These are phyloP conservation scores for Pogonocherus hispidulus DNA, from an alignment of 2,888 invertebrate genomes.

Conservation along the genomic window DNA sequence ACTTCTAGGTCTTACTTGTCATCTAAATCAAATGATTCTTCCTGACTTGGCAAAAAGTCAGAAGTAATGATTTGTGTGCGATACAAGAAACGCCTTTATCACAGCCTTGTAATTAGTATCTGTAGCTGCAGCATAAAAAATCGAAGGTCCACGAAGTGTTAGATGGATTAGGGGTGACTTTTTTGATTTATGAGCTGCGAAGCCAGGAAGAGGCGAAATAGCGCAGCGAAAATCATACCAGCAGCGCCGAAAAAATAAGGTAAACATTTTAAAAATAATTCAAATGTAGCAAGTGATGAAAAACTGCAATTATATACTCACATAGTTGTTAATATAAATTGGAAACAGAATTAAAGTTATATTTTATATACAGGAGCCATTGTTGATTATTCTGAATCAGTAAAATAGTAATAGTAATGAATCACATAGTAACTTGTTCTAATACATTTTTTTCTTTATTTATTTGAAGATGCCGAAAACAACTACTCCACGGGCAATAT, in stretches of 20 bases:
- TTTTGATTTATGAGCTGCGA: slow-evolving; percentile 67
- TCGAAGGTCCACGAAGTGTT: slow-evolving; percentile 61
- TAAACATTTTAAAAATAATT: neutral
- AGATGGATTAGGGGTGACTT: slow-evolving; percentile 65
- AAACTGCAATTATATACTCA: no score
- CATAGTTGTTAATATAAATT: no score
- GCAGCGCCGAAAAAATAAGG: neutral
- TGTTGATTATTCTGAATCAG: no score
- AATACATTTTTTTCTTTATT: no score
- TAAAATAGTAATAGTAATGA: no score
- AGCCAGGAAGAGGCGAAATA: slow-evolving; percentile 63
- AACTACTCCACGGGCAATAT: no score
- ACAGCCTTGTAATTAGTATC: slow-evolving; percentile 67
- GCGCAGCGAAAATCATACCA: slow-evolving; percentile 47
- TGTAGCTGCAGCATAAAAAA: slow-evolving; percentile 62
- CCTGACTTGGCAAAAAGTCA: slow-evolving; percentile 45
- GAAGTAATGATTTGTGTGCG: slow-evolving; percentile 55
- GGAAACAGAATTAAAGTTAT: no score
- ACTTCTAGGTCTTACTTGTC: no score
- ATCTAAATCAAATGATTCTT: slow-evolving; percentile 45
- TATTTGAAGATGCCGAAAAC: no score
- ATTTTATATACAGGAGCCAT: no score
- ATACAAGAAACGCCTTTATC: slow-evolving; percentile 64
- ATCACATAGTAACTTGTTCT: no score
- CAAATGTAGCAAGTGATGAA: no score